Percentiles rank a stretch among this genome's conserved stretches.
Evolutionary conservation across 1,140 invertebrate genomes (phyloP).

Genomic region (Pachypeltis micranthus): DNA sequence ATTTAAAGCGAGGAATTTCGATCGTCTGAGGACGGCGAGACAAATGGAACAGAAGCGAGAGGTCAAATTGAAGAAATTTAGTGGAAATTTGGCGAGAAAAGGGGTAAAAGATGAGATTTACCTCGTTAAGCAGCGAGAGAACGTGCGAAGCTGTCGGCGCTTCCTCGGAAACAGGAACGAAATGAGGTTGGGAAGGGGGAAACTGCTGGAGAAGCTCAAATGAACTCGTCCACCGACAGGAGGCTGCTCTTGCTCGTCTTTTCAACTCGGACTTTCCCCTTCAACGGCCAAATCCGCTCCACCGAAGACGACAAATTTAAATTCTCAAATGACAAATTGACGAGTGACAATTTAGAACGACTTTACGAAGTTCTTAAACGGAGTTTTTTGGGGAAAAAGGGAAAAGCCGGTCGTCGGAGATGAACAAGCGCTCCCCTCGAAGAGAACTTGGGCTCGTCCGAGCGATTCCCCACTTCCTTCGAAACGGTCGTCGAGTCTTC

Average conservation of each 20-base stretch:
- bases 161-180: constrained; percentile 22
- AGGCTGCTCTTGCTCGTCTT: constrained; percentile 23
- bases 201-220: constrained; percentile 23
- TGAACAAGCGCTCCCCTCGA: constrained; percentile 1
- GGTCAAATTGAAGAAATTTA: neutral
- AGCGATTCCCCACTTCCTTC: constrained; percentile 29
- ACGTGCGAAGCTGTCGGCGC: constrained; percentile 1
- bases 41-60: too few species aligned
- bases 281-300: neutral
- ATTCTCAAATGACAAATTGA: neutral
- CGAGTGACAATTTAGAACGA: constrained; percentile 20
- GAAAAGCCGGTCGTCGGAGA: constrained; percentile 20
- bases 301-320: neutral
- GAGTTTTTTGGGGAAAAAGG: neutral
- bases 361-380: neutral
- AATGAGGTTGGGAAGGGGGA: constrained; percentile 26
- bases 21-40: neutral
- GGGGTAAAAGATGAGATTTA: neutral
- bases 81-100: neutral
- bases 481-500: constrained; percentile 35
- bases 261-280: too few species aligned
- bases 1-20: neutral
- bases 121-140: constrained; percentile 5
- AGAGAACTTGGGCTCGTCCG: constrained; percentile 38
- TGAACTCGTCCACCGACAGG: constrained; percentile 35